Evolutionary conservation across 2,888 invertebrate species (phyloP), one percentile per base, ranked within the genome.

Genomic region (Magallana nippona): DNA sequence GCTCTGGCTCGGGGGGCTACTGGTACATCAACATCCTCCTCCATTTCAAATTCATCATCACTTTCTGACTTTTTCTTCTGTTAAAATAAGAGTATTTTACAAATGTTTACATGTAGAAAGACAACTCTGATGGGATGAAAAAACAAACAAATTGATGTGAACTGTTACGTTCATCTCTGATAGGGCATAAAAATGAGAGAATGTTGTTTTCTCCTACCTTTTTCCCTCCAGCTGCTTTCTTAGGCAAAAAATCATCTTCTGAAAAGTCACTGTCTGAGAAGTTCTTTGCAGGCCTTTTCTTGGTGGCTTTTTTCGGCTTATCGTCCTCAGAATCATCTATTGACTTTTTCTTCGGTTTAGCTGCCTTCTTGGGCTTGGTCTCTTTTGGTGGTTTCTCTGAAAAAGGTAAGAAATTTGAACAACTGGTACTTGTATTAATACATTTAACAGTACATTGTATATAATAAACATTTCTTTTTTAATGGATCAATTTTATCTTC

Each of bases 61-160:
- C 85, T 86, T 11, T 19, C 63, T 15, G 79, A 85, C 86, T 88
- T 89, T 78, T 88, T 89, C 79, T 90, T 90, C 90, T 90, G 84
- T 17, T 88, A 87, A n/a, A 58, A 44, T 80, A 63, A 19, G 81
- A 44, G 56, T 19, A 32, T 78, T 17, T 27, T 44, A 11, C 10
- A 15, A n/a, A 3, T 63, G 27, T 32, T 63, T 17, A 13, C 58
- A 44, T 44, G 44, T 44, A 44, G 44, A 44, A 44, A 44, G 44
- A 44, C 44, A 44, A 44, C 3, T 44, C 44, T 62, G 22, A 44
- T 17, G 44, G n/a, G 32, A 22, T 5, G 44, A 44, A 44, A 44
- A 44, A 3, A 3, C 44, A 44, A 44, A 44, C 8, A 44, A 27
- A 44, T 44, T 44, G 44, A 44, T 5, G 44, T 44, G 44, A 44